Base-by-base conservation (phyloP, 2,888 invertebrate genomes). In the Saturnia pavonia region DNA sequence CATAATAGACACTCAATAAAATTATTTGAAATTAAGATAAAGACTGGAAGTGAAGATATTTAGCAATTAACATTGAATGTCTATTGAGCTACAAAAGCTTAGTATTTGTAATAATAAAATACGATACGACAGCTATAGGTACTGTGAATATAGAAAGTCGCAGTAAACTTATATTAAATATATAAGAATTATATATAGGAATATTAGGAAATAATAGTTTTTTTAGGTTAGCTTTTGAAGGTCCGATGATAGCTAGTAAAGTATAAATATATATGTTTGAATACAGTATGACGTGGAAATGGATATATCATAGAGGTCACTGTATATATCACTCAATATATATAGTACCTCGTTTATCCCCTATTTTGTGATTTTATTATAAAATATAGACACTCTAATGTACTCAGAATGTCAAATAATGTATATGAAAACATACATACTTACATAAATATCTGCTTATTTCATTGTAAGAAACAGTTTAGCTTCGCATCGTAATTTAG, bases 41-140 rank as follows among this genome's bases (percentile, higher is more conserved):
- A 27, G 34, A 63, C 14, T 22, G 54, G 22, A 54, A 54, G 11
- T 54, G n/a, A 22, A 54, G 54, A 34, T 65, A 40, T 40, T n/a
- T n/a, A 16, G 65, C n/a, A 65, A 65, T 40, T 65, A 40, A 65
- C 65, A 63, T 40, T 65, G 19, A 60, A 60, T 51, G n/a, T 40
- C 65, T 65, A 65, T 34, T 65, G 40, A 9, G n/a, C 19, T n/a
- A 19, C n/a, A 8, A 65, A 12, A n/a, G 34, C 40, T n/a, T 40
- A 63, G 8, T 34, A 63, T 63, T 16, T 63, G 9, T 40, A 1
- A 65, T n/a, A 19, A 40, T 65, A 65, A 40, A 65, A 40, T 65
- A 40, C 65, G 40, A 65, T 2, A n/a, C n/a, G 40, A 65, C 40
- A 19, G 34, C 34, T 34, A 65, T 40, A n/a, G n/a, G n/a, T n/a